Evolutionary conservation across 2,113 vertebrate genomes (phyloP).

Genomic region (Ictalurus furcatus): DNA sequence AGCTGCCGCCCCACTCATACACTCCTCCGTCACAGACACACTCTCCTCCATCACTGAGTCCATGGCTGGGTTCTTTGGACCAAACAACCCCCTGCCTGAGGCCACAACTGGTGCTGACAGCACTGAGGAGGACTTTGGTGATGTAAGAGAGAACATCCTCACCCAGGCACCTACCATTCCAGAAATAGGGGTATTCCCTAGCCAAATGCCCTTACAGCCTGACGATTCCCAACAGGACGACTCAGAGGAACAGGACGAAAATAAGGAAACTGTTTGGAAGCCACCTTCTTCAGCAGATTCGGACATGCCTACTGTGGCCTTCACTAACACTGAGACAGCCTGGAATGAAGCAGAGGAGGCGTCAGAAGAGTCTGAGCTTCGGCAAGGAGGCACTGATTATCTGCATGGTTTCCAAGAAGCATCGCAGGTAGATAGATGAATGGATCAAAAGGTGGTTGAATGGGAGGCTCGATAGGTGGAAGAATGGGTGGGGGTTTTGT

Average conservation of each 20-base stretch:
- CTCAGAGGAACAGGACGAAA: constrained; percentile 48
- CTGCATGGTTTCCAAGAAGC: constrained; percentile 52
- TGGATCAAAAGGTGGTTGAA: not conserved
- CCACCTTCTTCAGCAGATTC: constrained; percentile 46
- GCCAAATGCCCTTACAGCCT: constrained; percentile 66
- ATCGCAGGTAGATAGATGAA: constrained; percentile 57
- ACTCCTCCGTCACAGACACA: constrained; percentile 18
- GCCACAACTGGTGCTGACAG: constrained; percentile 39
- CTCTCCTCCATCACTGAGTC: constrained; percentile 29
- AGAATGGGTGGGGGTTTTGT: not conserved
- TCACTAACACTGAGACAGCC: constrained; percentile 56
- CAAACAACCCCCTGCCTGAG: not conserved
- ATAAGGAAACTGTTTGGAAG: constrained; percentile 45
- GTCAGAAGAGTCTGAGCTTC: constrained; percentile 54
- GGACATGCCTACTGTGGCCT: constrained; percentile 45
- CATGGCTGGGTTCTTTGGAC: not conserved
- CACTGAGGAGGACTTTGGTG: constrained; percentile 56
- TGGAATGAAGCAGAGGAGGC: constrained; percentile 54
- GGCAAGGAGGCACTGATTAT: constrained; percentile 51
- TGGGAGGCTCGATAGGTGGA: not conserved
- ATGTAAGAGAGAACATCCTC: constrained; percentile 36
- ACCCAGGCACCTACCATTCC: constrained; percentile 63
- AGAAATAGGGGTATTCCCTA: constrained; percentile 63
- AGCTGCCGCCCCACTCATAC: constrained; percentile 13
- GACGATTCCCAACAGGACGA: constrained; percentile 45